These are phyloP conservation scores for Syndactyla subalaris DNA, from an alignment of 2,797 vertebrate species.

Conservation along the genomic window DNA sequence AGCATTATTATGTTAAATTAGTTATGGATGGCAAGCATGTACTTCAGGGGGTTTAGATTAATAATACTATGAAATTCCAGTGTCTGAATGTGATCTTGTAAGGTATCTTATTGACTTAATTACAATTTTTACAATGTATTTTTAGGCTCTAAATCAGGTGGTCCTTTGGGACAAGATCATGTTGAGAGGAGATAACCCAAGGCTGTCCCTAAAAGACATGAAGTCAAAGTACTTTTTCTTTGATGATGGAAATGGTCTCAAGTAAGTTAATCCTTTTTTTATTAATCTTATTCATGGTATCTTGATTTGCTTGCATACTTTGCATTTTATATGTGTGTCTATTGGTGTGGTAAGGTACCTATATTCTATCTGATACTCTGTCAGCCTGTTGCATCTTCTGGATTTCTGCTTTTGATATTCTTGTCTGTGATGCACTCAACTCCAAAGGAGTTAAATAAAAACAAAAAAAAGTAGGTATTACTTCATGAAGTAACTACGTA, in stretches of 20 bases:
- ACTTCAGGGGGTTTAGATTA: neutral
- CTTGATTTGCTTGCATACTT: neutral
- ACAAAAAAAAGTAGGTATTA: neutral
- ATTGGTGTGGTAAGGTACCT: neutral
- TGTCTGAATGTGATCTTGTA: neutral
- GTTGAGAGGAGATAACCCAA: constrained; percentile 91
- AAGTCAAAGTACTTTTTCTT: constrained; percentile 99
- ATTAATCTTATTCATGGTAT: neutral
- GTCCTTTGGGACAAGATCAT: constrained; percentile 98
- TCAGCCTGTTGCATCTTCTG: neutral
- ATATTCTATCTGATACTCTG: neutral
- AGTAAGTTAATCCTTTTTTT: constrained; percentile 77
- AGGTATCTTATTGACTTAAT: neutral
- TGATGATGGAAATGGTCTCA: constrained; percentile 95
- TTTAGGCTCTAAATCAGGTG: constrained; percentile 94
- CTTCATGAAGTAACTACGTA: neutral
- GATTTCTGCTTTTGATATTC: neutral
- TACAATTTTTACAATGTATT: constrained; percentile 18
- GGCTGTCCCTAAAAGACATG: constrained; percentile 89
- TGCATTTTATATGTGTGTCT: neutral
- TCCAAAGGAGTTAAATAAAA: neutral
- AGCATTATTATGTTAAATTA: neutral
- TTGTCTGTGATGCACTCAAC: neutral
- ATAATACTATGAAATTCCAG: neutral
- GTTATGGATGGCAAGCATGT: neutral